These are phyloP conservation scores for Amblyopsis hoosieri DNA, from an alignment of 2,797 vertebrate genomes.

Conservation along the genomic window DNA sequence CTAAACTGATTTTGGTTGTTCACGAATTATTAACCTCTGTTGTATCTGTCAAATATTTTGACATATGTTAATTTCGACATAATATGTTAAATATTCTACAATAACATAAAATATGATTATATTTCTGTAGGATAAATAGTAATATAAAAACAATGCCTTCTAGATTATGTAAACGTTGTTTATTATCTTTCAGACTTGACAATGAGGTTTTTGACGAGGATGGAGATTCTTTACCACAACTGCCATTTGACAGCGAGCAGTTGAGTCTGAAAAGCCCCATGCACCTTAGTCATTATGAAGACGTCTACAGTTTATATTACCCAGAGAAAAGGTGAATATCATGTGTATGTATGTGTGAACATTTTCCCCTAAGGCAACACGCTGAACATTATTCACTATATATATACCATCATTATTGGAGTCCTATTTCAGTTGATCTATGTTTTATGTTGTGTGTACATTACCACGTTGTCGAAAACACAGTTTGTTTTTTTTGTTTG, in stretches of 20 bases:
- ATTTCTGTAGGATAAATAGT: too few species aligned
- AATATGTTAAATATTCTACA: too few species aligned
- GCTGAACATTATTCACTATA: constrained; percentile 47
- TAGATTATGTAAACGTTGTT: constrained; percentile 2
- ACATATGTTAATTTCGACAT: too few species aligned
- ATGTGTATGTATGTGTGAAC: background rate
- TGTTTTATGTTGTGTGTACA: constrained; percentile 51
- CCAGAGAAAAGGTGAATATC: constrained; percentile 87
- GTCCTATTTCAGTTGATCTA: constrained; percentile 59
- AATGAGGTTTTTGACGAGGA: constrained; percentile 89
- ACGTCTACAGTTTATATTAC: constrained; percentile 84
- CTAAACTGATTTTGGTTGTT: too few species aligned
- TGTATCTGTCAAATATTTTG: too few species aligned
- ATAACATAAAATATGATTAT: too few species aligned
- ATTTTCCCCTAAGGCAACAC: constrained; percentile 16
- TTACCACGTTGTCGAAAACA: constrained; percentile 41
- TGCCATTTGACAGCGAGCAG: constrained; percentile 86
- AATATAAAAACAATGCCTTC: too few species aligned
- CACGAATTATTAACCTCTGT: too few species aligned
- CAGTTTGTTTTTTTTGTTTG: background rate
- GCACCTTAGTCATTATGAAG: constrained; percentile 72
- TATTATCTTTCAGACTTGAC: constrained; percentile 72
- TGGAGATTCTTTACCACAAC: constrained; percentile 85
- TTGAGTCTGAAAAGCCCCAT: constrained; percentile 80
- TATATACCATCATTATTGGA: constrained; percentile 39